Evolutionary conservation across 2,888 invertebrate species (phyloP), one percentile per base, ranked within the genome.

Genomic region (Doris montereyensis): DNA sequence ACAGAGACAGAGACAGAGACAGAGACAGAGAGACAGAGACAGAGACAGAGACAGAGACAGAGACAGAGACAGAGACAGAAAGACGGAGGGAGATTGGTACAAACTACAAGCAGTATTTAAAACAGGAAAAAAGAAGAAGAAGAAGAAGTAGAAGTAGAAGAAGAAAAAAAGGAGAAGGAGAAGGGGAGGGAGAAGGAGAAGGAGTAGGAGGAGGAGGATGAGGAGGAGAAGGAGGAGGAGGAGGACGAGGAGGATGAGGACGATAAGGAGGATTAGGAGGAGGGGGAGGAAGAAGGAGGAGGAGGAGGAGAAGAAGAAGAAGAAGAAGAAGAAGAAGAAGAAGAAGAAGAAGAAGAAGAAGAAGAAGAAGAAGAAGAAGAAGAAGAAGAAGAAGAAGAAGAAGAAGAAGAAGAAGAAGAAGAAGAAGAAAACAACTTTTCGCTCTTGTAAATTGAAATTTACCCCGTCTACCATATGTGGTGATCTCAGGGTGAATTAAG

Each of bases 81-180:
- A n/a, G n/a, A n/a, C n/a, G 52, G 8, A 52, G 52, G 52, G 52
- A 52, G 52, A 52, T 10, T 52, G 52, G 52, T 52, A 52, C 10
- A 10, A 13, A 13, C n/a, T n/a, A n/a, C n/a, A n/a, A n/a, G n/a
- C n/a, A n/a, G n/a, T n/a, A n/a, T n/a, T n/a, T 65, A 32, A 60
- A 60, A 21, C 21, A 3, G 13, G n/a, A 60, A 32, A 41, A 13
- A 73, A 41, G 57, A 30, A 60, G 34, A 32, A 62, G 62, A 60
- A 62, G 75, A 60, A 75, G 26, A 74, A 28, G 58, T 28, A 28
- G 30, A 60, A 57, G 58, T 28, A 57, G 58, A 74, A 74, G 74
- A 74, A 74, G 74, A 74, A 58, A 30, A 74, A 74, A 58, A 57
- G 74, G 58, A 74, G 58, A 58, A 58, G 74, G 58, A 58, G 58